Percentiles rank a stretch among this genome's conserved stretches.
These are phyloP conservation scores for Anoplophora glabripennis DNA, from an alignment of 1,140 invertebrate genomes.

Conservation along the genomic window DNA sequence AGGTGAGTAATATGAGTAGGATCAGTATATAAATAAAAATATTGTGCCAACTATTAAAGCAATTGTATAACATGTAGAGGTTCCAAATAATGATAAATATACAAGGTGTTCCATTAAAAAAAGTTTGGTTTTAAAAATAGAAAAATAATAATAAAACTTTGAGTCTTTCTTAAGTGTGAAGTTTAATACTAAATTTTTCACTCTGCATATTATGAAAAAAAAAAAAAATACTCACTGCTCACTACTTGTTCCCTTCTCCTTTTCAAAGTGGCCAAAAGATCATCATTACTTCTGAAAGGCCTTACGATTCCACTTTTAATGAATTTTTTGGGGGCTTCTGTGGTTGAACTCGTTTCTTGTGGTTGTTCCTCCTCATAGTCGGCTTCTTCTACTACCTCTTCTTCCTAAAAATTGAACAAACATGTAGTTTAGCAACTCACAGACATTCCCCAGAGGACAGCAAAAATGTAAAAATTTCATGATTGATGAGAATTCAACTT, in stretches of 20 bases:
- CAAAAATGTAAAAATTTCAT: not conserved
- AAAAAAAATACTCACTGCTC: constrained; percentile 37
- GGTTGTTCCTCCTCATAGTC: constrained; percentile 51
- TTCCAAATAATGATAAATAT: too few species aligned
- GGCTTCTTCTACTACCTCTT: constrained; percentile 48
- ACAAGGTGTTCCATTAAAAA: too few species aligned
- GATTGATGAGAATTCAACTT: too few species aligned
- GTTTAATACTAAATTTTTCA: too few species aligned
- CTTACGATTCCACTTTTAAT: constrained; percentile 61
- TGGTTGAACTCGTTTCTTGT: constrained; percentile 55
- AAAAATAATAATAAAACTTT: too few species aligned
- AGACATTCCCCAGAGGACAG: too few species aligned
- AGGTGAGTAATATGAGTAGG: too few species aligned
- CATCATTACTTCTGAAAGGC: constrained; percentile 69
- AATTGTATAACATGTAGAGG: too few species aligned
- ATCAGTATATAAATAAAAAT: too few species aligned
- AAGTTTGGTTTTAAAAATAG: too few species aligned
- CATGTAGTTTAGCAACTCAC: not conserved
- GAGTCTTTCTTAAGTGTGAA: too few species aligned
- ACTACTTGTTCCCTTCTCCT: constrained; percentile 58
- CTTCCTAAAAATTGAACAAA: constrained; percentile 18
- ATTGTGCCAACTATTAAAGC: not conserved
- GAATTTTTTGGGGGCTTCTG: constrained; percentile 61
- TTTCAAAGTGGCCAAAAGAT: constrained; percentile 67
- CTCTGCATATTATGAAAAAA: not conserved